These are phyloP conservation scores for Hucho hucho DNA, from an alignment of 2,113 vertebrate genomes.

Conservation along the genomic window DNA sequence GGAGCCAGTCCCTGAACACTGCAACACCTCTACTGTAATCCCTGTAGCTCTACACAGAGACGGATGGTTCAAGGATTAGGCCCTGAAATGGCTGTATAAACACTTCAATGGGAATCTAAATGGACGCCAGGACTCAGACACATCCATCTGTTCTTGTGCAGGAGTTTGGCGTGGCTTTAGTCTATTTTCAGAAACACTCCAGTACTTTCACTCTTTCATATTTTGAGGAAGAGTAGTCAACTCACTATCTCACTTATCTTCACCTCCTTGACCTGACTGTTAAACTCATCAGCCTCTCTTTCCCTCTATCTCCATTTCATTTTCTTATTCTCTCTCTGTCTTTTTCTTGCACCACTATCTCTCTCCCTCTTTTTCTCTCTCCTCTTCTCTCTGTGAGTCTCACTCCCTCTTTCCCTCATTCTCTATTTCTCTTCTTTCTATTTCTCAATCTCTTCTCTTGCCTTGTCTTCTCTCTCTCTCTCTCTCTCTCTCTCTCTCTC, in stretches of 20 bases:
- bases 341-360: background rate
- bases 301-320: background rate
- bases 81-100: slow-evolving; percentile 6
- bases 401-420: background rate
- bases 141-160: background rate
- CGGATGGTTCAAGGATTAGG: background rate
- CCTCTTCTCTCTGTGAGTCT: background rate
- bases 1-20: no score
- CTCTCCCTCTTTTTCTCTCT: background rate
- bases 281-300: background rate
- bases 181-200: slow-evolving; percentile 1
- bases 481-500: background rate
- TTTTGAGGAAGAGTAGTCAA: background rate
- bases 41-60: background rate
- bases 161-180: background rate
- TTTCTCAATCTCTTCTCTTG: no score
- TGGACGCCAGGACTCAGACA: background rate
- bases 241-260: background rate
- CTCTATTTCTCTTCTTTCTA: background rate
- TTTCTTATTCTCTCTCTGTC: background rate
- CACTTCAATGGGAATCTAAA: background rate
- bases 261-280: background rate
- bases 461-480: background rate
- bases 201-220: background rate
- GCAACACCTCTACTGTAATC: no score